Percentiles rank a stretch among this genome's conserved stretches.
These are phyloP conservation scores for Carassius gibelio DNA, from an alignment of 2,113 vertebrate species.

Conservation along the genomic window DNA sequence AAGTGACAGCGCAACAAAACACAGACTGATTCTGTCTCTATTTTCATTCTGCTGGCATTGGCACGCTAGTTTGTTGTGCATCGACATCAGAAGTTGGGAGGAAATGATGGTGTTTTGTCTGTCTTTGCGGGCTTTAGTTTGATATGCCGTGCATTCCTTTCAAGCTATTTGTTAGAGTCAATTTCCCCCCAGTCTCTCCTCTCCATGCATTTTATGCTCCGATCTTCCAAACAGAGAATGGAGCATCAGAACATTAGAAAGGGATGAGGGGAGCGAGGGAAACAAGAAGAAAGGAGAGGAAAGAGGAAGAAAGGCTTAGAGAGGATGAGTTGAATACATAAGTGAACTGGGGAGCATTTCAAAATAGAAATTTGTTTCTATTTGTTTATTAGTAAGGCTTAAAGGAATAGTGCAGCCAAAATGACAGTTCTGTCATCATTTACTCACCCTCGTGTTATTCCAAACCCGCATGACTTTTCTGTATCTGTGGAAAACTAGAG, in stretches of 20 bases:
- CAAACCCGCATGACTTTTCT: neutral
- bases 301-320: slow-evolving; percentile 66
- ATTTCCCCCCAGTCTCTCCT: slow-evolving; percentile 73
- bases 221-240: slow-evolving; percentile 67
- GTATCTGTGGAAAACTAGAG: neutral
- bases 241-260: slow-evolving; percentile 62
- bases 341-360: slow-evolving; percentile 44
- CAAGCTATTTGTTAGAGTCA: slow-evolving; percentile 78
- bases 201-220: slow-evolving; percentile 70
- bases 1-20: slow-evolving; percentile 76
- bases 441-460: neutral
- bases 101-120: slow-evolving; percentile 73
- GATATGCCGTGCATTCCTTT: slow-evolving; percentile 73
- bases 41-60: slow-evolving; percentile 69
- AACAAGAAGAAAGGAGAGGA: slow-evolving; percentile 49
- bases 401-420: slow-evolving; percentile 26
- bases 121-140: slow-evolving; percentile 72
- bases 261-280: slow-evolving; percentile 39
- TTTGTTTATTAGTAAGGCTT: slow-evolving; percentile 23
- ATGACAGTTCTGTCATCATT: slow-evolving; percentile 3
- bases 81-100: slow-evolving; percentile 74
- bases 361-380: slow-evolving; percentile 29
- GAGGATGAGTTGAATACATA: slow-evolving; percentile 62
- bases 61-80: slow-evolving; percentile 71
- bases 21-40: slow-evolving; percentile 45